These are phyloP conservation scores for Artibeus lituratus DNA, from an alignment of 2,797 vertebrate genomes.

Conservation along the genomic window DNA sequence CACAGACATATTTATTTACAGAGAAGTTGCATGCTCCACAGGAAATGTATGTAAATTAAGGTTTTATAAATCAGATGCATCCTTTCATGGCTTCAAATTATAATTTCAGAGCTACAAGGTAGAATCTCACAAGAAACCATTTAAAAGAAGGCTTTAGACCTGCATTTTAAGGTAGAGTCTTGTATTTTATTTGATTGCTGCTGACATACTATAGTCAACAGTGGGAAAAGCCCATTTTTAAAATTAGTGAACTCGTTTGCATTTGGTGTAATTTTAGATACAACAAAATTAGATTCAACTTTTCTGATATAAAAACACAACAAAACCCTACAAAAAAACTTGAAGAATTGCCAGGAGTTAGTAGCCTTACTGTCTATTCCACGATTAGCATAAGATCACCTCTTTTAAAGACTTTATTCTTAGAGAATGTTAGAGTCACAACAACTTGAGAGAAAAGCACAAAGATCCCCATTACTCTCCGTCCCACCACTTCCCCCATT, in stretches of 20 bases:
- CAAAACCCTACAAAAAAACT: background rate
- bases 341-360: background rate
- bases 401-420: background rate
- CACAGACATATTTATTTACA: background rate
- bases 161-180: constrained; percentile 7
- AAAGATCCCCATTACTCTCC: background rate
- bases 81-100: background rate
- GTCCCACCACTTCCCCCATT: background rate
- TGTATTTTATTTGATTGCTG: background rate
- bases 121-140: background rate
- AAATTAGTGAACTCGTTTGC: background rate
- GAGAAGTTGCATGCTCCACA: background rate
- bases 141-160: background rate
- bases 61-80: background rate
- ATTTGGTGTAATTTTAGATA: background rate
- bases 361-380: background rate
- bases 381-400: background rate
- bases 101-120: background rate
- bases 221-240: background rate
- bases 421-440: background rate
- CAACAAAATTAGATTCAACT: background rate
- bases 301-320: background rate
- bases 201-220: background rate
- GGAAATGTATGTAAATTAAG: background rate
- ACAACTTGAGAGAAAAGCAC: background rate